Percentiles rank a stretch among this genome's conserved stretches.
Evolutionary conservation across 2,888 invertebrate species (phyloP).

Genomic region (Pristionchus maxplancki): DNA sequence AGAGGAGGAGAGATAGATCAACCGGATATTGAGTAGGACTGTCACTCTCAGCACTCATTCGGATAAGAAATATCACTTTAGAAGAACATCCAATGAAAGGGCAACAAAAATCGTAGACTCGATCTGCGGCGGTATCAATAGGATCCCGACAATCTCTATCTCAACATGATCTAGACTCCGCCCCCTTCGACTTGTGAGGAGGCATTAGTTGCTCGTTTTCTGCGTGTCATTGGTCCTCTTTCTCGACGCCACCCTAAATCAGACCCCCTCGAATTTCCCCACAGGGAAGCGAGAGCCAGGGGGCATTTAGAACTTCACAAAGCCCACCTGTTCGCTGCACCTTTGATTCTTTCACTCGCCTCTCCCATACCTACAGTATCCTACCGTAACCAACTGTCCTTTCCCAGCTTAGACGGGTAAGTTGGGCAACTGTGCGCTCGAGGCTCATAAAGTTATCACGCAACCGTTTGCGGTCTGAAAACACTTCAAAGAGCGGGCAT

Average conservation of each 20-base stretch:
- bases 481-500: conserved; percentile 35
- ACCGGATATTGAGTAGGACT: conserved; percentile 10
- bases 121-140: not conserved
- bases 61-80: not conserved
- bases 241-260: not conserved
- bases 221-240: not conserved
- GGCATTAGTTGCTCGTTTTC: not conserved
- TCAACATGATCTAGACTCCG: conserved; percentile 15
- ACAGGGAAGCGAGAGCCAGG: not conserved
- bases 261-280: not conserved
- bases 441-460: conserved; percentile 37
- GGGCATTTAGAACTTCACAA: not conserved
- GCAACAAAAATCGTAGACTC: not conserved
- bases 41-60: not conserved
- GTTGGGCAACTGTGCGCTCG: not conserved
- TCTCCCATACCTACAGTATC: not conserved
- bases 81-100: not conserved
- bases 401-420: not conserved
- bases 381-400: not conserved
- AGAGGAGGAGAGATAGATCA: not conserved
- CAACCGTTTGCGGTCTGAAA: not conserved
- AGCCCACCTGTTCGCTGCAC: not conserved
- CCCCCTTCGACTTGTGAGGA: not conserved
- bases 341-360: not conserved
- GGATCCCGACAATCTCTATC: not conserved